Conservation (phyloP, 2,797 vertebrate species). For the Mionectes olivaceus region DNA sequence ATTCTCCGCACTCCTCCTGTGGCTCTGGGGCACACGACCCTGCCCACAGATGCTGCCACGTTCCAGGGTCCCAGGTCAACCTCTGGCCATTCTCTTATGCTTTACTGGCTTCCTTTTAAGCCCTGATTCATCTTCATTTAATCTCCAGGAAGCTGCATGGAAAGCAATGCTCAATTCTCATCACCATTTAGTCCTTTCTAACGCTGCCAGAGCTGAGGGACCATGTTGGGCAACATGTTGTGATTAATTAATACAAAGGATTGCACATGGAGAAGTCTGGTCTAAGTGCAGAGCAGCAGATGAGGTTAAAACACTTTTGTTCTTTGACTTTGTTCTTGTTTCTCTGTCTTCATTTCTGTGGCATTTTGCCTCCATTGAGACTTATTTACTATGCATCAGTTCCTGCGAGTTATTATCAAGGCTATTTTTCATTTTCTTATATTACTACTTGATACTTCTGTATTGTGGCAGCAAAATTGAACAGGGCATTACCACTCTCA, state of each 20-base stretch:
- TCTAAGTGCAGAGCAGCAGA: not conserved
- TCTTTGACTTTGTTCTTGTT: slow-evolving; percentile 40
- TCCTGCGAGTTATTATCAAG: slow-evolving; percentile 43
- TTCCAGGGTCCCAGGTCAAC: not conserved
- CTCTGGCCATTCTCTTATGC: not conserved
- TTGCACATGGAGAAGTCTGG: not conserved
- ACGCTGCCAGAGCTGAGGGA: not conserved
- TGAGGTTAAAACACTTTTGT: slow-evolving; percentile 37
- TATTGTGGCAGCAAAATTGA: slow-evolving; percentile 30
- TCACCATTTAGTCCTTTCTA: not conserved
- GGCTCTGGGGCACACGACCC: not conserved
- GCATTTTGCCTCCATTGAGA: slow-evolving; percentile 33
- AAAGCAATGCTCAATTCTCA: not conserved
- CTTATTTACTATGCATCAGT: slow-evolving; percentile 23
- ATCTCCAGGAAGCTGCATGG: not conserved
- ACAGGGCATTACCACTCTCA: not conserved
- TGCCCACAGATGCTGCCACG: not conserved
- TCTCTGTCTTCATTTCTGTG: slow-evolving; percentile 42
- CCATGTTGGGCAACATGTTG: not conserved
- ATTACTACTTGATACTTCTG: slow-evolving; percentile 30
- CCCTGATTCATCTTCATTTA: not conserved
- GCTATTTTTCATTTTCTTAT: slow-evolving; percentile 45
- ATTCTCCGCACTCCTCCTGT: rapidly evolving
- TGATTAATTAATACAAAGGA: slow-evolving; percentile 25
- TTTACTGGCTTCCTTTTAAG: not conserved